Evolutionary conservation across 2,888 invertebrate genomes (phyloP), one percentile per base, ranked within the genome.

Genomic region (Drosophila maculinotata): DNA sequence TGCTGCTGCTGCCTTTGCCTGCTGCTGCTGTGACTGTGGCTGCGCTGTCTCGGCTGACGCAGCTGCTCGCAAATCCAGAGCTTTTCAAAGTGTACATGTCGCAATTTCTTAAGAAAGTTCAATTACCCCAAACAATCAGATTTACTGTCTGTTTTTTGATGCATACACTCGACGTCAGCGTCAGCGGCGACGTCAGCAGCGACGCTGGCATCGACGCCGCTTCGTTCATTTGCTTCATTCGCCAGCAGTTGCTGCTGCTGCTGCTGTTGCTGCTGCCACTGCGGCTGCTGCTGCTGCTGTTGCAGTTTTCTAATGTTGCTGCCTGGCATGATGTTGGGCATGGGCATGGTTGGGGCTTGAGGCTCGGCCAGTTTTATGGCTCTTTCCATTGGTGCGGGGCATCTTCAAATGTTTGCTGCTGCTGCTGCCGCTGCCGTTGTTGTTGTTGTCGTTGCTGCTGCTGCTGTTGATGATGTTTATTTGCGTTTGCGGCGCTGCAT

Each of bases 81-180:
- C 90, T 89, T 90, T 89, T 89, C 88, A 90, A 90, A 90, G 88
- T 89, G 90, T 89, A 76, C 84, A 88, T 90, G 89, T 90, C 89
- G 90, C 90, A 90, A 90, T 90, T 90, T 90, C 90, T 90, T 89
- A 90, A 90, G 90, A 90, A 90, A 90, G 90, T 90, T 90, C 90
- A 90, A 90, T 90, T 90, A 89, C 90, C 90, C 89, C 90, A 89
- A 89, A 89, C 89, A 90, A 90, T 90, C 88, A 89, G 89, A 90
- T 89, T 90, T 90, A 89, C 90, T 90, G 89, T 90, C 90, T 89
- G 89, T 90, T 84, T 84, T 82, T 83, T 80, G 82, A 82, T 85
- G 85, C 83, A 83, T 82, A 85, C 80, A 82, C 79, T 83, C 79
- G 75, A 68, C 74, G 73, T 39, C 78, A 47, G 42, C 70, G 62